Base-by-base conservation (phyloP, 2,113 vertebrate species). In the Lota lota region DNA sequence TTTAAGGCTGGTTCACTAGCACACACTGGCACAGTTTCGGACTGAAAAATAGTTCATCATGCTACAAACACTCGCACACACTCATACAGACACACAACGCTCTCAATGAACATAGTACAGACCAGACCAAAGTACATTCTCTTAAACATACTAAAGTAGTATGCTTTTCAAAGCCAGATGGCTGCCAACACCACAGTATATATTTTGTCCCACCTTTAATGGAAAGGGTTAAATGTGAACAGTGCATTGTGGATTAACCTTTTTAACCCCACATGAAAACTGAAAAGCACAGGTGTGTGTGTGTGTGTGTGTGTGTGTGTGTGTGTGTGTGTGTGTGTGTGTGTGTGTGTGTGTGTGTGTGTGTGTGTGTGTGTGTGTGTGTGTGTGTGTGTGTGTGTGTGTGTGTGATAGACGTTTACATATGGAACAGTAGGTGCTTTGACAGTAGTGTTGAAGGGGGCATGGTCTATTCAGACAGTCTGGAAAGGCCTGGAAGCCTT, bases 1-100 rank as follows among this genome's bases (percentile, higher is more conserved):
- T 75, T 91, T 90, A 91, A 92, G 91, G 91, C 91, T 90, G 88
- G 79, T 84, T 88, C 80, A 72, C 88, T 82, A 83, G 67, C 83
- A 85, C 80, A 75, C 78, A 78, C 85, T 80, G 87, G 85, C 85
- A 89, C 87, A 85, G 80, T 79, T 86, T 87, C 82, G 81, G 78
- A 87, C 85, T 81, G 76, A 56, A 68, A 61, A 74, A 83, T 53
- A 67, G 73, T 67, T 85, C 83, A 73, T 82, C 69, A 67, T 83
- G 88, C 85, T 82, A 80, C 61, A 82, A 74, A 72, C 67, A 47
- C 72, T 56, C 74, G 20, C 74, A 51, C 57, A 56, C 47, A 40
- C 51, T 56, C 59, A 53, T 61, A 24, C 59, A 22, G 18, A 66
- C 61, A 50, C 66, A 72, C 22, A 68, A 12, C 75, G 51, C 14